Base-by-base conservation (phyloP, 2,113 vertebrate species). In the Esox niger region DNA sequence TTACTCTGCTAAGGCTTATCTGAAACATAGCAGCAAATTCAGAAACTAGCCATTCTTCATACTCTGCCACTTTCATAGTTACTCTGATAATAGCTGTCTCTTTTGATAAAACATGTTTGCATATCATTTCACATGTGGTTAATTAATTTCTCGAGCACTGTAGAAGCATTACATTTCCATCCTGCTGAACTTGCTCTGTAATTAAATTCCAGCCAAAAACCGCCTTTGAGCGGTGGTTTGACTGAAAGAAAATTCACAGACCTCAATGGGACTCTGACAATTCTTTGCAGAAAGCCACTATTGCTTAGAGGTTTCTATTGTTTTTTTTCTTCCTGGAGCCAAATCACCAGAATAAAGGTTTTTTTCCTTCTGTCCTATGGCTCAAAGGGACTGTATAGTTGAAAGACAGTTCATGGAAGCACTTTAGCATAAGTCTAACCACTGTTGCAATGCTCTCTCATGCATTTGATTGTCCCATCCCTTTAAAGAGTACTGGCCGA, bases 121-220 rank as follows among this genome's bases (percentile, higher is more conserved):
- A 83, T 82, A 76, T 64, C 56, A 79, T 75, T 85, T 87, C 82
- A 85, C 75, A 79, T 77, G 70, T 47, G 68, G 74, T 30, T 88
- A 79, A 82, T 84, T 76, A 61, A 79, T 52, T 69, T 82, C 66
- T 56, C 4, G 20, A 61, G 68, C 57, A 68, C 58, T 64, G 55
- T 32, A 65, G n/a, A 55, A 30, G 62, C 35, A n/a, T n/a, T n/a
- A 25, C 25, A 59, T 72, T 68, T 86, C 64, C 60, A 25, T 64
- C 64, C 33, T 58, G 73, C 68, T 81, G 61, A 76, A 79, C 63
- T 17, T 67, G 73, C 65, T 70, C 31, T 43, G 64, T 77, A 73
- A 83, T 83, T 87, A 77, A 68, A 66, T 61, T 49, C 20, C 20
- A 49, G 29, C n/a, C 8, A 32, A 61, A 61, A 57, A 57, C 26